phyloP scores from a whole-genome alignment of 2,113 vertebrate species.

The Phoenicopterus ruber region DNA sequence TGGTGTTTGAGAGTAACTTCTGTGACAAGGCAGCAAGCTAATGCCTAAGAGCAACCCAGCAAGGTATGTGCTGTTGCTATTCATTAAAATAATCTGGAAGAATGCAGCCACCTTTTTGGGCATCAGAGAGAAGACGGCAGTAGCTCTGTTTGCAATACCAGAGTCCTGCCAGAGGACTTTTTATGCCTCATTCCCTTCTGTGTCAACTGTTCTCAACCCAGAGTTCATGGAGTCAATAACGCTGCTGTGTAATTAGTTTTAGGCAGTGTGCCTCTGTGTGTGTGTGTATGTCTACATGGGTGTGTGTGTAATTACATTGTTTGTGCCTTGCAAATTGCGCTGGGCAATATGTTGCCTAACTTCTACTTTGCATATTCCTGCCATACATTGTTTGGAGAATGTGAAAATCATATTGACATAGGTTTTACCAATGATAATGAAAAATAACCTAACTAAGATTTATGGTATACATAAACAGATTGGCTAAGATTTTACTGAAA shows the following conservation, averaged over 20 bases:
- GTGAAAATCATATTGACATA: not conserved
- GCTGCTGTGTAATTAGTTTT: not conserved
- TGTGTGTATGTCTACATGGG: fast-evolving
- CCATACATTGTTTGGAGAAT: not conserved
- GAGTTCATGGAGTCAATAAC: not conserved
- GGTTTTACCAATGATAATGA: not conserved
- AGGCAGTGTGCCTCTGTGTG: not conserved
- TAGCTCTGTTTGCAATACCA: not conserved
- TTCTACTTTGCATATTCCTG: not conserved
- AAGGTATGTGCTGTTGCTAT: not conserved
- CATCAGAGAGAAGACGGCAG: not conserved
- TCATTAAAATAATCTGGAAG: not conserved
- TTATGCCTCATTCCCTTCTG: not conserved
- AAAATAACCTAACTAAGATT: not conserved
- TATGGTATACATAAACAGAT: not conserved
- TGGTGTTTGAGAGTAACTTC: not conserved
- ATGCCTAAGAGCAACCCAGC: not conserved
- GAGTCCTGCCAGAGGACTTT: not conserved
- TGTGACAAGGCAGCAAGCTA: not conserved
- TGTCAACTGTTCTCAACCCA: not conserved
- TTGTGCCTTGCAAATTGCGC: not conserved
- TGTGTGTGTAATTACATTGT: not conserved
- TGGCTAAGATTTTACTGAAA: not conserved
- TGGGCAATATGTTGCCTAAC: not conserved
- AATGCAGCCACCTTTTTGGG: not conserved